Percentiles rank a stretch among this genome's conserved stretches.
These are phyloP conservation scores for Octopus sinensis DNA, from an alignment of 1,140 invertebrate genomes.

Conservation along the genomic window DNA sequence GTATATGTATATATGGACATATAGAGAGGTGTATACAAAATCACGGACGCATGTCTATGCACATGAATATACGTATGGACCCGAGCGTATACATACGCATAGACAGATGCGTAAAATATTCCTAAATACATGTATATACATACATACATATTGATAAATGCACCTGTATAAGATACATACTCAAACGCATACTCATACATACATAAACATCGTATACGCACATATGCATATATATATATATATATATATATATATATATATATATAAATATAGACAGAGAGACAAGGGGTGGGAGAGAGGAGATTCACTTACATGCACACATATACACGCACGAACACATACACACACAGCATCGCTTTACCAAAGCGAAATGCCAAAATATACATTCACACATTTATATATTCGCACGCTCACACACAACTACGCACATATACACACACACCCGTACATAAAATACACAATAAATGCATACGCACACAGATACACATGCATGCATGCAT, in stretches of 20 bases:
- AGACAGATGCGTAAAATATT: background rate
- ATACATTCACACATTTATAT: too few relatives aligned
- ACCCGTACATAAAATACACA: too few relatives aligned
- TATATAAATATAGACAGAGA: background rate
- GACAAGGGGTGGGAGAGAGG: background rate
- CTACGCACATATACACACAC: too few relatives aligned
- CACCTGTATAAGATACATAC: background rate
- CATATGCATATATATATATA: background rate
- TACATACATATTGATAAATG: background rate
- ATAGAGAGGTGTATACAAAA: background rate
- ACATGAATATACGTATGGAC: background rate
- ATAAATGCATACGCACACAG: too few relatives aligned
- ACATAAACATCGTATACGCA: background rate
- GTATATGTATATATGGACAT: background rate
- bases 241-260: constrained; percentile 9
- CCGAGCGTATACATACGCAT: background rate
- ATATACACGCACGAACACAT: background rate
- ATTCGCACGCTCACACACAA: too few relatives aligned
- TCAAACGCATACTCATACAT: background rate
- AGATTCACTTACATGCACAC: background rate
- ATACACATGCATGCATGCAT: too few relatives aligned
- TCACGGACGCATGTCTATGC: background rate
- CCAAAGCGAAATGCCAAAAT: too few relatives aligned
- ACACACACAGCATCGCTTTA: background rate
- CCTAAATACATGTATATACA: background rate